Conservation (phyloP, 1,140 invertebrate genomes). For the Drosophila tristis region DNA sequence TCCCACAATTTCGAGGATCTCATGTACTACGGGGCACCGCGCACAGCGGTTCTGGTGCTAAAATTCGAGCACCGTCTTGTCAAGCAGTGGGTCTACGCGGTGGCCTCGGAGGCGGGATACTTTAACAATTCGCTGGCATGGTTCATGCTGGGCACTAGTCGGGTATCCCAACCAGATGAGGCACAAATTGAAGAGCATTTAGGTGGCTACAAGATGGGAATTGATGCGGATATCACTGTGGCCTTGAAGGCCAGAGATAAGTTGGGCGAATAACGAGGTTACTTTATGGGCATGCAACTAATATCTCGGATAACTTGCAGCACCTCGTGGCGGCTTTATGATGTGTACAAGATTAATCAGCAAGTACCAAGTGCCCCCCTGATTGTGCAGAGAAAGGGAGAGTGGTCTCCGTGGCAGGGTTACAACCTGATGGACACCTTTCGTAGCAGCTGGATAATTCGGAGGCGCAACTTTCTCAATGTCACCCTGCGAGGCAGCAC, state of each 20-base stretch:
- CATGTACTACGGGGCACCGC: slow-evolving; percentile 59
- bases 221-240: slow-evolving; percentile 72
- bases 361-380: slow-evolving; percentile 13
- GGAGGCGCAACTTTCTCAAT: slow-evolving; percentile 84
- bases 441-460: slow-evolving; percentile 26
- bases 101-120: slow-evolving; percentile 46
- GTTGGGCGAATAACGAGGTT: neutral
- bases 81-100: slow-evolving; percentile 22
- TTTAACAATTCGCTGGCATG: slow-evolving; percentile 71
- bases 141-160: slow-evolving; percentile 51
- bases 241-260: slow-evolving; percentile 25
- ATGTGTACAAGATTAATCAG: slow-evolving; percentile 60
- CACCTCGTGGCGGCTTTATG: slow-evolving; percentile 51
- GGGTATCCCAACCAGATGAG: slow-evolving; percentile 18
- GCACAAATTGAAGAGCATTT: slow-evolving; percentile 44
- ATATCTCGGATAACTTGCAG: slow-evolving; percentile 11
- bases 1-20: slow-evolving; percentile 52
- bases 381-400: slow-evolving; percentile 51
- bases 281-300: neutral
- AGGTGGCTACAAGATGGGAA: slow-evolving; percentile 52
- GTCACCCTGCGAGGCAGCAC: slow-evolving; percentile 84
- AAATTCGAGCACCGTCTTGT: slow-evolving; percentile 29
- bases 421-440: slow-evolving; percentile 27
- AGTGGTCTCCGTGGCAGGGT: slow-evolving; percentile 48
- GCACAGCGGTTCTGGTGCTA: slow-evolving; percentile 54